phyloP scores from a whole-genome alignment of 1,140 invertebrate species.

The Drosophila tropicalis region DNA sequence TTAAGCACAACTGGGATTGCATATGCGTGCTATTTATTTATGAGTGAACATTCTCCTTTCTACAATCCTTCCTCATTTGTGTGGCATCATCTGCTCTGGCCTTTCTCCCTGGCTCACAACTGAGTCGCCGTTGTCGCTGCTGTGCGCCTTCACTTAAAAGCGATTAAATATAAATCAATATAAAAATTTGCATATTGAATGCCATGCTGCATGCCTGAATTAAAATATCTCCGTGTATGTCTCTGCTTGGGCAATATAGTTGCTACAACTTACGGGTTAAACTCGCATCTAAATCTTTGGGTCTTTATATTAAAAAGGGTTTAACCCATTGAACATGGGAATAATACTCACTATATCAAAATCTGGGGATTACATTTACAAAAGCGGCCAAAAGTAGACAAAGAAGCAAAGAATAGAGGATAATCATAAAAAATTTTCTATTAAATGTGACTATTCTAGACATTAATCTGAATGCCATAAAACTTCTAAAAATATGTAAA shows the following conservation, averaged over 20 bases:
- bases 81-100: conserved; percentile 57
- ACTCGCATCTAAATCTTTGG: neutral
- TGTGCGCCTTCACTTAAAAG: conserved; percentile 66
- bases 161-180: conserved; percentile 82
- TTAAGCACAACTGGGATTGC: conserved; percentile 39
- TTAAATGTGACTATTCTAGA: too few species aligned
- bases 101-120: conserved; percentile 14
- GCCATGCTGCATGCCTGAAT: conserved; percentile 9
- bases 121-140: neutral
- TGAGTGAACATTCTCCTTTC: neutral
- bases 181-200: conserved; percentile 77
- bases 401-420: neutral
- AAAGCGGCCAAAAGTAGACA: neutral
- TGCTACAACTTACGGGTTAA: conserved; percentile 1
- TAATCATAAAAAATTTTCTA: too few species aligned
- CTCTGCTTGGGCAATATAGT: neutral
- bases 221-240: neutral
- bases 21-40: conserved; percentile 61
- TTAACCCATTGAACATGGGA: neutral
- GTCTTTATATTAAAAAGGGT: neutral
- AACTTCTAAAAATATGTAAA: too few species aligned
- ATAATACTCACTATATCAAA: neutral
- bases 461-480: too few species aligned
- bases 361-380: neutral
- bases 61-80: conserved; percentile 37